Evolutionary conservation across 2,888 invertebrate species (phyloP), one percentile per base, ranked within the genome.

Genomic region (Chrysodeixis includens): DNA sequence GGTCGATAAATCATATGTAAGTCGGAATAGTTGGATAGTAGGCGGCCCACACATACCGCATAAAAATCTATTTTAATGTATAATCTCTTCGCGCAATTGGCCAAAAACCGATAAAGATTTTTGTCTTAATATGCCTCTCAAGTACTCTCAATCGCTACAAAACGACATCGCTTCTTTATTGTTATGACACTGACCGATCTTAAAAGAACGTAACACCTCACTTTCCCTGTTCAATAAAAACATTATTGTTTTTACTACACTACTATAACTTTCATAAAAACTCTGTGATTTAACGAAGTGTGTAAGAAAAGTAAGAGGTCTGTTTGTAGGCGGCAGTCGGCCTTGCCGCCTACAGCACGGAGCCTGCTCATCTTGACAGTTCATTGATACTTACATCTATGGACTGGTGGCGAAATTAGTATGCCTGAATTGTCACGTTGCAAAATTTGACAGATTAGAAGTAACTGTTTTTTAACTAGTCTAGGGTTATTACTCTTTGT

Each of bases 291-390:
- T 35, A 20, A 49, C 46, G 64, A 44, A 49, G 54, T 63, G 61
- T 55, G 65, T 61, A 63, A 65, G 69, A 69, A 69, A 78, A 73
- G 76, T 78, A 71, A 76, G 55, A 78, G 76, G 76, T 65, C 20
- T 44, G 56, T 1, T 10, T 9, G 78, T 78, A 65, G 78, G 78
- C 32, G 58, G 76, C 44, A 12, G 70, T 44, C 66, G 73, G 58
- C 78, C 78, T 76, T 76, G 70, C 56, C 51, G 16, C 71, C 66
- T 62, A 73, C 74, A 35, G 55, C 64, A 52, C 32, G 40, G 56
- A 65, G 59, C 62, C n/a, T 52, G 59, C 69, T 72, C 72, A 78
- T 72, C 75, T 56, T 54, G 62, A 26, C 59, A 66, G 67, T 67
- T 78, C 75, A 66, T 69, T 77, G 58, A 68, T 78, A 65, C 49